Conservation (phyloP, 2,888 invertebrate genomes). For the Tenthredo distinguenda region DNA sequence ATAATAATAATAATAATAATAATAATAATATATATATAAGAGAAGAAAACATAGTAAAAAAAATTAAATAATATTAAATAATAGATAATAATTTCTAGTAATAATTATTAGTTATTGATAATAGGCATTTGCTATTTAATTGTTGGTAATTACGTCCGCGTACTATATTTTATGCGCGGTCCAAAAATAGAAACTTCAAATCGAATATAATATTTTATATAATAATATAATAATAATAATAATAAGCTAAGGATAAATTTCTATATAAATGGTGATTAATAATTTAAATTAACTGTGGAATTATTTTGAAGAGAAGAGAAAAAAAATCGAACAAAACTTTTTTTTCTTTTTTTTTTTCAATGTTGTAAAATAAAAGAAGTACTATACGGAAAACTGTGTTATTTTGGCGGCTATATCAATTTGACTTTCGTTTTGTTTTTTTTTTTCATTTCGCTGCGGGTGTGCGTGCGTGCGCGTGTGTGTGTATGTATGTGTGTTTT, state of each 20-base stretch:
- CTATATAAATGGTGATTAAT: constrained; percentile 51
- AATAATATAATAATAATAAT: constrained; percentile 53
- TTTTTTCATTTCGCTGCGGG: not conserved
- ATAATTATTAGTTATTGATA: constrained; percentile 47
- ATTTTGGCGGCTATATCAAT: constrained; percentile 11
- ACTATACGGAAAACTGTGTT: constrained; percentile 9
- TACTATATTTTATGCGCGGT: constrained; percentile 25
- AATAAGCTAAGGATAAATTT: constrained; percentile 31
- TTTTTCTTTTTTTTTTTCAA: no score
- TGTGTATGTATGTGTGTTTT: not conserved
- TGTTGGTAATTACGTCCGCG: constrained; percentile 29
- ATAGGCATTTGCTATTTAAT: constrained; percentile 35
- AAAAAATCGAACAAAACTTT: constrained; percentile 14
- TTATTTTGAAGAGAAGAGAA: constrained; percentile 40
- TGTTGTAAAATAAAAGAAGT: constrained; percentile 17
- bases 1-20: constrained; percentile 7
- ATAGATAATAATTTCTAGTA: constrained; percentile 41
- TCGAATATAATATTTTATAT: constrained; percentile 33
- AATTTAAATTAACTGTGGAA: constrained; percentile 30
- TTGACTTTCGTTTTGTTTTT: not conserved
- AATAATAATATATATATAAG: constrained; percentile 2
- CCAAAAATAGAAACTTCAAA: constrained; percentile 38
- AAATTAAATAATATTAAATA: constrained; percentile 53
- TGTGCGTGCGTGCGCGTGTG: not conserved
- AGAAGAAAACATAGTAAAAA: constrained; percentile 47